phyloP scores from a whole-genome alignment of 37 sponge, comb jelly and placozoan species.

The Oscarella lobularis region DNA sequence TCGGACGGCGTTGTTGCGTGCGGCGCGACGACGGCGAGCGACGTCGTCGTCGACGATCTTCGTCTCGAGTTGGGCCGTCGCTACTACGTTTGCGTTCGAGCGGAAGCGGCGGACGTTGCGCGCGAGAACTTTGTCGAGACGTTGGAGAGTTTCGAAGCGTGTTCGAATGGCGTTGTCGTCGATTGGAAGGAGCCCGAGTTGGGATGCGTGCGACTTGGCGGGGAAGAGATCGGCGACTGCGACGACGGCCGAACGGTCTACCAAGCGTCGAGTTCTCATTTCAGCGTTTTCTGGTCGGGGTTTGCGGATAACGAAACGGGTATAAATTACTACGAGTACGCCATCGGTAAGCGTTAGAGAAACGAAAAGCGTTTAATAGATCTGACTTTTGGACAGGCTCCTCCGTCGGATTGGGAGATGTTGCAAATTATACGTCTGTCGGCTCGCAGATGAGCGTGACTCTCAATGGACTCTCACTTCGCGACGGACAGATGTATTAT shows the following conservation, averaged over 20 bases:
- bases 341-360: too few species aligned
- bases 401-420: background rate
- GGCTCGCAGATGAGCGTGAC: background rate
- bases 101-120: background rate
- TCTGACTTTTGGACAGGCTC: background rate
- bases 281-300: background rate
- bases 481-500: background rate
- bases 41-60: background rate
- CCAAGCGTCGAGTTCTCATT: background rate
- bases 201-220: background rate
- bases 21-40: background rate
- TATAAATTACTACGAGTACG: background rate
- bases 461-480: background rate
- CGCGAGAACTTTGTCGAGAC: background rate
- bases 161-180: background rate
- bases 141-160: background rate
- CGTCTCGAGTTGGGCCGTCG: background rate
- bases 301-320: background rate
- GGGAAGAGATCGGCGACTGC: background rate
- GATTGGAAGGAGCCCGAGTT: background rate
- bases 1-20: background rate
- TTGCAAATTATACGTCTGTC: background rate
- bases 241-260: background rate
- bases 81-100: background rate
- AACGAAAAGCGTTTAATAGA: background rate